Conservation (phyloP, 2,113 vertebrate species). For the Mormyrus iriodes region DNA sequence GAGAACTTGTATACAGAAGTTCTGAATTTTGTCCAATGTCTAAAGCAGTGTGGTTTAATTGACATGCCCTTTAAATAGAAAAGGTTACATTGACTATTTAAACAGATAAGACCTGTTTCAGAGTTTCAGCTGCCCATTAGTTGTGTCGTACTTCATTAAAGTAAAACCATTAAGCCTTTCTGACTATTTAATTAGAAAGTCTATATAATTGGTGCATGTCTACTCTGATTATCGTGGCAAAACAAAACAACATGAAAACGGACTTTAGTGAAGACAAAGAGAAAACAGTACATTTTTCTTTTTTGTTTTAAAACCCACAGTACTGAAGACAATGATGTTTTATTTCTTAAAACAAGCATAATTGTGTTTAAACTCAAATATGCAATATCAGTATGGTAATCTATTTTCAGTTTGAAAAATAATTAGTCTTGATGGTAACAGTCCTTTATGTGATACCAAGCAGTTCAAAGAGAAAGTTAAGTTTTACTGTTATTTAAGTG, state of each 20-base stretch:
- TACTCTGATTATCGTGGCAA: slow-evolving; percentile 18
- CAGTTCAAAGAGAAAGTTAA: slow-evolving; percentile 39
- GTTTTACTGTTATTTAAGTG: slow-evolving; percentile 26
- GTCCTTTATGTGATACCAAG: slow-evolving; percentile 24
- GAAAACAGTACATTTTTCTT: not conserved
- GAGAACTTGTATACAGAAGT: not conserved
- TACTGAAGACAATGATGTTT: slow-evolving; percentile 24
- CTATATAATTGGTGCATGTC: slow-evolving; percentile 17
- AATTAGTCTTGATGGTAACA: slow-evolving; percentile 58
- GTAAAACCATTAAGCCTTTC: slow-evolving; percentile 24
- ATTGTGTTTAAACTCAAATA: slow-evolving; percentile 51
- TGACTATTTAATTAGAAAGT: slow-evolving; percentile 25
- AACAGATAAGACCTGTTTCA: slow-evolving; percentile 22
- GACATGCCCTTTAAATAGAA: slow-evolving; percentile 22
- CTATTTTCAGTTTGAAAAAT: slow-evolving; percentile 53
- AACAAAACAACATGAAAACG: slow-evolving; percentile 22
- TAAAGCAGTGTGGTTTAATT: slow-evolving; percentile 8
- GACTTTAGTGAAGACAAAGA: slow-evolving; percentile 11
- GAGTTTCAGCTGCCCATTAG: slow-evolving; percentile 21
- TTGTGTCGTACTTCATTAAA: slow-evolving; percentile 24
- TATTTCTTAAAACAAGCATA: slow-evolving; percentile 49
- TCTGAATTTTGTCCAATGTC: not conserved
- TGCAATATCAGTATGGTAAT: slow-evolving; percentile 41
- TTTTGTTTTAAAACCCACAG: slow-evolving; percentile 4
- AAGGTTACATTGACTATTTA: slow-evolving; percentile 23